Percentiles rank a stretch among this genome's conserved stretches.
These are phyloP conservation scores for Perognathus longimembris DNA, from an alignment of 2,113 vertebrate genomes.

Conservation along the genomic window DNA sequence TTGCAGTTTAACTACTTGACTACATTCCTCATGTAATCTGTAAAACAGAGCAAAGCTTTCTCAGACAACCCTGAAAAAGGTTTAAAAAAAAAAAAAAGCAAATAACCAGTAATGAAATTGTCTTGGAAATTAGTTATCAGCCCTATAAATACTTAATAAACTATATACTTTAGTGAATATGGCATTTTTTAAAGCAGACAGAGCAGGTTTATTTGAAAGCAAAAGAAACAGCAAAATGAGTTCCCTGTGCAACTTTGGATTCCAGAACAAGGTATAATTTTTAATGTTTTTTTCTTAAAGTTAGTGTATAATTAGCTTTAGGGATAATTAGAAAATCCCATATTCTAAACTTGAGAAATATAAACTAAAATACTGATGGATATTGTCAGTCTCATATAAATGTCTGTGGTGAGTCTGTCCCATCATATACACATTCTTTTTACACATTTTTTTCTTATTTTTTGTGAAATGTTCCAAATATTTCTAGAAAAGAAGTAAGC, in stretches of 20 bases:
- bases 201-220: too few species aligned
- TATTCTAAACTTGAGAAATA: slow-evolving; percentile 47
- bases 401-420: background rate
- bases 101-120: background rate
- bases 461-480: background rate
- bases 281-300: slow-evolving; percentile 51
- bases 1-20: background rate
- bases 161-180: background rate
- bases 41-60: slow-evolving; percentile 1
- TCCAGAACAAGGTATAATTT: background rate
- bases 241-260: too few species aligned
- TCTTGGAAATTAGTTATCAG: background rate
- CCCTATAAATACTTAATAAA: background rate
- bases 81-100: background rate
- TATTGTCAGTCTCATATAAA: slow-evolving; percentile 15
- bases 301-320: slow-evolving; percentile 1
- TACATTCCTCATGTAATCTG: background rate
- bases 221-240: too few species aligned
- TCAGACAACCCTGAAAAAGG: background rate
- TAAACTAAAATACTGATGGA: background rate
- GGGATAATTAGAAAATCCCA: slow-evolving; percentile 32
- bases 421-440: too few species aligned
- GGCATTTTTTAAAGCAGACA: too few species aligned
- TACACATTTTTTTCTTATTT: background rate
- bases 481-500: background rate